Base-by-base conservation (phyloP, 35 echinoderm and acorn worm genomes). In the Apostichopus californicus region DNA sequence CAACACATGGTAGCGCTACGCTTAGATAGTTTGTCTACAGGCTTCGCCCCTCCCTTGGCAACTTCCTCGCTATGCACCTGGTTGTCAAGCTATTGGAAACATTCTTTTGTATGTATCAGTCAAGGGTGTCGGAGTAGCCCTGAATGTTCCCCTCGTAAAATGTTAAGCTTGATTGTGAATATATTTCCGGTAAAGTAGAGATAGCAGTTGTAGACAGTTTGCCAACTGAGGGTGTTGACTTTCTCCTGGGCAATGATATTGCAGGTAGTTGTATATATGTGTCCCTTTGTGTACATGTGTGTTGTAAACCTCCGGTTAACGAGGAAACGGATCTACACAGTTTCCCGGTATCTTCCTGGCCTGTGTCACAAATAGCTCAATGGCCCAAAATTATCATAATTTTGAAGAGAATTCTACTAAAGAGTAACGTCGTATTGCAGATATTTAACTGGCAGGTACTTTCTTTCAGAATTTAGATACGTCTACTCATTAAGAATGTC, bases 71-170 rank as follows among this genome's bases (percentile, higher is more conserved):
- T n/a, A n/a, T n/a, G n/a, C n/a, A n/a, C n/a, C n/a, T n/a, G n/a
- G n/a, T n/a, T n/a, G n/a, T n/a, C 4, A 57, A 64, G 56, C n/a
- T 8, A 4, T 86, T 0, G n/a, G 26, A 8, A 20, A 86, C 60
- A 73, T 65, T 89, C 10, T 4, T n/a, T 25, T 60, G 9, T 52
- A 85, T 85, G 81, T 85, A 15, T 52, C 63, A 18, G 81, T 85
- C 0, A 85, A 52, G 81, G 81, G 81, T 54, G n/a, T 85, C 15
- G 81, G 81, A 85, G 81, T 5, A 58, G 21, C 55, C 81, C 6
- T 17, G 9, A 17, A 85, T 9, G 81, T 9, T 55, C 14, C 1
- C 54, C 81, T 26, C 10, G 17, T 86, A 4, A 18, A 18, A 65
- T 58, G 9, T 65, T 7, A 6, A 8, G 0, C 57, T 63, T 34